Conservation (phyloP, 2,797 vertebrate species). For the Silurus aristotelis region DNA sequence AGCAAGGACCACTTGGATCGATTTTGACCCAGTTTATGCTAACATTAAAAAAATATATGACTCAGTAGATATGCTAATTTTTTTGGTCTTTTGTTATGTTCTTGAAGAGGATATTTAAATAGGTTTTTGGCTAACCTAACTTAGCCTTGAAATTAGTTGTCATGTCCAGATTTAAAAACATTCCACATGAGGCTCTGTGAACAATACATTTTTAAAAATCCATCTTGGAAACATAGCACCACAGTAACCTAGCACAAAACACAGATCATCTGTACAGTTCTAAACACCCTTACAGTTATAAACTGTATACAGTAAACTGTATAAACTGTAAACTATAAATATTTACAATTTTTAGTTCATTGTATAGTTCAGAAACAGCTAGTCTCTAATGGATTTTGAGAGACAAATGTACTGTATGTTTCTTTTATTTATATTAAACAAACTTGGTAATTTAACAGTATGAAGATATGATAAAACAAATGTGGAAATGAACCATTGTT, state of each 20-base stretch:
- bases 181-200: not conserved
- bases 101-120: not conserved
- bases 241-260: not conserved
- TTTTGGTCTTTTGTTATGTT: not conserved
- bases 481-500: no score
- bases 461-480: no score
- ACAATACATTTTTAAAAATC: not conserved
- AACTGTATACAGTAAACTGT: not conserved
- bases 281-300: not conserved
- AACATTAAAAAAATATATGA: not conserved
- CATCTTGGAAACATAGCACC: not conserved
- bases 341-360: not conserved
- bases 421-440: no score
- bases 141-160: not conserved
- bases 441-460: no score
- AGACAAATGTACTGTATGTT: no score
- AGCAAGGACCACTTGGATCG: no score
- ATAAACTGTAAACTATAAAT: not conserved
- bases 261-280: not conserved
- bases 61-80: not conserved
- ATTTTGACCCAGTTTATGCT: no score
- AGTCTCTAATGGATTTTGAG: no score
- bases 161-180: not conserved
- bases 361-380: not conserved
- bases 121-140: not conserved